Percentiles rank a stretch among this genome's conserved stretches.
These are phyloP conservation scores for Aleiodes sp. DNA, from an alignment of 1,140 invertebrate species.

Conservation along the genomic window DNA sequence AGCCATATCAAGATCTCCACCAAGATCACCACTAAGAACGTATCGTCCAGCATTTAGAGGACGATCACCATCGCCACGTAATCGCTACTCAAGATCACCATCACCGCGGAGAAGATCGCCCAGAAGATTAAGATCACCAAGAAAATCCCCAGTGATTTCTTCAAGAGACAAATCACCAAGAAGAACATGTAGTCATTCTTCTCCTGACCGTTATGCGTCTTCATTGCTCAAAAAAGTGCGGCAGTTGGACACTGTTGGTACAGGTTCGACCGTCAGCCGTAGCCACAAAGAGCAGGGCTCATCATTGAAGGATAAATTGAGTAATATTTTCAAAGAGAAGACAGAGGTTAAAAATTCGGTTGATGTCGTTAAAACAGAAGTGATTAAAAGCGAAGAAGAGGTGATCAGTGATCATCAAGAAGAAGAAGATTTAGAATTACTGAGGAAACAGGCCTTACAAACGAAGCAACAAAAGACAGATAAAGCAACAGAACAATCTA, in stretches of 20 bases:
- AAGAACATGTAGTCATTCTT: neutral
- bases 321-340: slow-evolving; percentile 50
- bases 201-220: slow-evolving; percentile 18
- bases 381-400: slow-evolving; percentile 25
- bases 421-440: slow-evolving; percentile 51
- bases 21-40: slow-evolving; percentile 8
- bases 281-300: slow-evolving; percentile 45
- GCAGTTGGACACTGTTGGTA: slow-evolving; percentile 47
- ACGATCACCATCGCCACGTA: slow-evolving; percentile 6
- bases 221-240: slow-evolving; percentile 56
- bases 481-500: slow-evolving; percentile 10
- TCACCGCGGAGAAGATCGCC: slow-evolving; percentile 34
- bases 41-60: slow-evolving; percentile 9
- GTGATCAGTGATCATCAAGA: slow-evolving; percentile 38
- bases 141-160: slow-evolving; percentile 31
- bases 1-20: neutral
- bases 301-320: slow-evolving; percentile 59
- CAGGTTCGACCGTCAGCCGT: slow-evolving; percentile 13
- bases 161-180: slow-evolving; percentile 37
- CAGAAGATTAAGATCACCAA: slow-evolving; percentile 24
- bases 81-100: slow-evolving; percentile 15
- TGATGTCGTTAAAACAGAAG: slow-evolving; percentile 24
- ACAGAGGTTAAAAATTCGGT: slow-evolving; percentile 6
- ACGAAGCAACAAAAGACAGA: slow-evolving; percentile 50
- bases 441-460: slow-evolving; percentile 56